Evolutionary conservation across 2,113 vertebrate genomes (phyloP).

Genomic region (Heterochromis multidens): DNA sequence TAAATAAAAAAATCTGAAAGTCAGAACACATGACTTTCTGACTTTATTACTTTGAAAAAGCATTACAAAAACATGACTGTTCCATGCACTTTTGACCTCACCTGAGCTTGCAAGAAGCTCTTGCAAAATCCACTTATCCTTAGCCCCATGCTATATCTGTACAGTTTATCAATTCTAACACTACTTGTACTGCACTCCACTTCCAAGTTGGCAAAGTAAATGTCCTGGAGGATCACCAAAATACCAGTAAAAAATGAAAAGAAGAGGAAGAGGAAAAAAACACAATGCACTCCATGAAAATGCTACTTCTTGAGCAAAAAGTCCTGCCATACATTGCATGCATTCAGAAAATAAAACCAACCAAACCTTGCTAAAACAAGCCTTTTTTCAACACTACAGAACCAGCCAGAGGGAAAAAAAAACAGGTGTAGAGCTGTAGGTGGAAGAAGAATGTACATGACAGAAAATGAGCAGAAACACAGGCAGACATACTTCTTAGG

Average conservation of each 20-base stretch:
- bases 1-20: too few species aligned
- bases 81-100: not conserved
- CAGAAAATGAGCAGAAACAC: not conserved
- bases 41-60: not conserved
- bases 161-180: not conserved
- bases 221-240: not conserved
- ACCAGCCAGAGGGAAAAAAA: not conserved
- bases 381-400: not conserved
- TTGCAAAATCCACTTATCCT: not conserved
- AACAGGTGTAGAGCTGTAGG: not conserved
- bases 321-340: not conserved
- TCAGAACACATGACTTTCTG: not conserved
- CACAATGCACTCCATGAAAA: not conserved
- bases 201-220: not conserved
- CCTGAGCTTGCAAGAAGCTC: not conserved
- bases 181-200: not conserved
- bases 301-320: not conserved
- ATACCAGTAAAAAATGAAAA: not conserved
- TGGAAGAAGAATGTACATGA: not conserved
- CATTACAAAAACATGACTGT: not conserved
- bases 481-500: constrained; percentile 87
- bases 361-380: constrained; percentile 2
- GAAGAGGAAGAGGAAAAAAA: not conserved
- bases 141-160: not conserved
- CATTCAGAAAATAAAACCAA: constrained; percentile 25